A percentile compares a stretch with the other conserved stretches of the same genome.
These are phyloP conservation scores for Micromesistius poutassou DNA, from an alignment of 2,797 vertebrate genomes.

Conservation along the genomic window DNA sequence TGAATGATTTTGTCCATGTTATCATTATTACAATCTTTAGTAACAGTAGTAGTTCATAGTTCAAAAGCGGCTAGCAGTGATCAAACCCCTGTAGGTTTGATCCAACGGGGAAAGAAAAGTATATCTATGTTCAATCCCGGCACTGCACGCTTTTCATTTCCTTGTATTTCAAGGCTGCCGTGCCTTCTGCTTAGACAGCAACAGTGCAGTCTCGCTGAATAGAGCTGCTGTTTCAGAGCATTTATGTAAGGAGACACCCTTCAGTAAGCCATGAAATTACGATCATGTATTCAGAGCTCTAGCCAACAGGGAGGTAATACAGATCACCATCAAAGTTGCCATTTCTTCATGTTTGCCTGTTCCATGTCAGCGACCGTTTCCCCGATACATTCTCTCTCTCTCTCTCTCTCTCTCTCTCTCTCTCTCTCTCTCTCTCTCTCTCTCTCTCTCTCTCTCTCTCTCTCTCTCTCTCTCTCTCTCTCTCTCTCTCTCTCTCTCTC, in stretches of 20 bases:
- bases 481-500: too few species aligned
- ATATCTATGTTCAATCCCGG: neutral
- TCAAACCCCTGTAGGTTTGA: neutral
- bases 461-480: too few species aligned
- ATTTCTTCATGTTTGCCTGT: too few species aligned
- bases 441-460: too few species aligned
- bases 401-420: too few species aligned
- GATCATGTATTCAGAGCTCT: neutral
- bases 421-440: too few species aligned
- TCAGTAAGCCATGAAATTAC: conserved; percentile 2
- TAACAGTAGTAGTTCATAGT: neutral
- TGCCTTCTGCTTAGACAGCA: neutral
- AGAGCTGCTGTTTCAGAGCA: neutral
- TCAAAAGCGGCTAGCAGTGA: neutral
- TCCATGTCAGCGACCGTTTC: too few species aligned
- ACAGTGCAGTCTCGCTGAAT: neutral
- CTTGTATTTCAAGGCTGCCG: neutral
- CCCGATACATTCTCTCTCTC: too few species aligned
- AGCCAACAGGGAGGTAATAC: neutral
- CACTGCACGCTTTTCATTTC: neutral
- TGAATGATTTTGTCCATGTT: neutral
- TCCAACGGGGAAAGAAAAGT: neutral
- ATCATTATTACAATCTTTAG: neutral
- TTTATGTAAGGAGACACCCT: neutral
- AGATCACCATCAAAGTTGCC: neutral